These are phyloP conservation scores for Spilosoma lubricipeda DNA, from an alignment of 2,888 invertebrate genomes.

Conservation along the genomic window DNA sequence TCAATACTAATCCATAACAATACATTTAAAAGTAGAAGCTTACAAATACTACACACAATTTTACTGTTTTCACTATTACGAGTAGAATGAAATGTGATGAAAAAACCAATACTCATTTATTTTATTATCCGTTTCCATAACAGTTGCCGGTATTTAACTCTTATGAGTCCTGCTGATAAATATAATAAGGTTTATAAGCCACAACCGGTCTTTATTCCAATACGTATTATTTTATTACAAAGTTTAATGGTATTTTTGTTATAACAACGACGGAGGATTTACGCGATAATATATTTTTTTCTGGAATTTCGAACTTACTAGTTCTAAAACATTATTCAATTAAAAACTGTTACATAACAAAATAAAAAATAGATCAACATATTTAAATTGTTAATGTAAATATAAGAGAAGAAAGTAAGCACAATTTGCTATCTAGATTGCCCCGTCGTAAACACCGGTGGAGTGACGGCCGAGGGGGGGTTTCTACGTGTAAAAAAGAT, in stretches of 20 bases:
- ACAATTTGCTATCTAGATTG: too few relatives aligned
- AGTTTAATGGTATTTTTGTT: background rate
- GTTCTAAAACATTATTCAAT: background rate
- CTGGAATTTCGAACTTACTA: background rate
- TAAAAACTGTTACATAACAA: background rate
- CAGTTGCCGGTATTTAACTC: conserved; percentile 17
- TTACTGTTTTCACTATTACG: background rate
- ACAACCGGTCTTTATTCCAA: background rate
- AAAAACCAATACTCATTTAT: background rate
- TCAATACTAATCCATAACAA: too few relatives aligned
- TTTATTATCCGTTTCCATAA: background rate
- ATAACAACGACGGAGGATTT: background rate
- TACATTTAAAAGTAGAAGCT: background rate
- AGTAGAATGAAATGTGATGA: background rate
- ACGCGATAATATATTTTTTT: too few relatives aligned
- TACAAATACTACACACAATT: background rate
- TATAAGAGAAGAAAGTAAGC: background rate
- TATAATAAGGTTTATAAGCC: background rate
- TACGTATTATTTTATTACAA: background rate
- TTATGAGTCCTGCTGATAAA: conserved; percentile 11
- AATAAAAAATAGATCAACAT: background rate
- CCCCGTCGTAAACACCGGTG: too few relatives aligned
- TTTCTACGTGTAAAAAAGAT: too few relatives aligned
- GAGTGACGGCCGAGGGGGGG: too few relatives aligned
- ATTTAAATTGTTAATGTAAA: background rate